Evolutionary conservation across 2,797 vertebrate genomes (phyloP).

Genomic region (Chlorospingus flavigularis): DNA sequence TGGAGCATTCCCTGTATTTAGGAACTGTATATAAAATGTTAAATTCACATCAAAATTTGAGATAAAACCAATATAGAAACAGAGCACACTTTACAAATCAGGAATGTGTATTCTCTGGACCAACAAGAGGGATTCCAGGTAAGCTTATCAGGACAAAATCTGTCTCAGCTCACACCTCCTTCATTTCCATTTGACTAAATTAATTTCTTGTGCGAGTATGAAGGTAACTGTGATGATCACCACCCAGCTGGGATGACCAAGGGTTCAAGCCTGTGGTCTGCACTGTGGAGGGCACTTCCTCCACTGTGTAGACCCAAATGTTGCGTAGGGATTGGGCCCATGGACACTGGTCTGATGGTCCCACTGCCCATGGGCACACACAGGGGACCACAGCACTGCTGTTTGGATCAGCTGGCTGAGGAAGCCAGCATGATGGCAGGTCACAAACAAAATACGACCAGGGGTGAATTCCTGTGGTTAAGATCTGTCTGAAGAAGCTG

Average conservation of each 20-base stretch:
- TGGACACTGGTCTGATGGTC: neutral
- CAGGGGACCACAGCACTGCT: neutral
- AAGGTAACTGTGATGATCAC: neutral
- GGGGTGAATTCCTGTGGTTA: neutral
- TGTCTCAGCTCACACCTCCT: neutral
- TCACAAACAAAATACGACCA: neutral
- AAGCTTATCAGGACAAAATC: neutral
- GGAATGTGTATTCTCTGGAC: neutral
- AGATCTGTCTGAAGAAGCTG: neutral
- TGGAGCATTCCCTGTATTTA: neutral
- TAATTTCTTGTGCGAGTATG: neutral
- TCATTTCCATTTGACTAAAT: neutral
- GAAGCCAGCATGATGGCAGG: neutral
- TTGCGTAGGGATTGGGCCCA: neutral
- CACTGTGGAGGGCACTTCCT: neutral
- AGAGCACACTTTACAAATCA: neutral
- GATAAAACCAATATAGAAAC: neutral
- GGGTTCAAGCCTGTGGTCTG: neutral
- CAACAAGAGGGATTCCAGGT: neutral
- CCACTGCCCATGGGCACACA: fast-evolving
- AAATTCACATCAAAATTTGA: neutral
- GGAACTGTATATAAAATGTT: neutral
- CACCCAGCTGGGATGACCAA: neutral
- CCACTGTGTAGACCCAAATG: neutral
- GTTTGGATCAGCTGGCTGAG: neutral